phyloP scores from a whole-genome alignment of 2,888 invertebrate genomes.

The Amphiduros pacificus region DNA sequence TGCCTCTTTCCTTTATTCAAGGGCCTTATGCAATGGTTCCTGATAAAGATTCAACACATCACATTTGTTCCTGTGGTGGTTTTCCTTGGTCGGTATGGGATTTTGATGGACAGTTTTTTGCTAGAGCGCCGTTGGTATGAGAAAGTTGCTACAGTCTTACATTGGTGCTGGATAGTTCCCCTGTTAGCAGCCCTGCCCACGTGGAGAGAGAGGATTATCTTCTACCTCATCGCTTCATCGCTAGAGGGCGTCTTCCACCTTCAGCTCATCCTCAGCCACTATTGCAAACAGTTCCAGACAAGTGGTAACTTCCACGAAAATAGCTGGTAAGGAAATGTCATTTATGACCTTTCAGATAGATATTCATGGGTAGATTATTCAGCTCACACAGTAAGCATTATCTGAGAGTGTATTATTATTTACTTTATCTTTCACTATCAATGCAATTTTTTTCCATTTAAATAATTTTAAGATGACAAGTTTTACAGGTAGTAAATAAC shows the following conservation, averaged over 20 bases:
- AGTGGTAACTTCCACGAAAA: conserved; percentile 19
- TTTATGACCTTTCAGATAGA: no score
- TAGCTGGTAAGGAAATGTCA: conserved; percentile 22
- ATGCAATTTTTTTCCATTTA: no score
- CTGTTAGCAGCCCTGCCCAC: conserved; percentile 22
- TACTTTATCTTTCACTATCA: no score
- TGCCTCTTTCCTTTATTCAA: conserved; percentile 28
- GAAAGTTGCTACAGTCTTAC: conserved; percentile 17
- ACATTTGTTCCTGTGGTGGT: conserved; percentile 26
- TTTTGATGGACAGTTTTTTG: conserved; percentile 23
- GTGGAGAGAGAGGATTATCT: conserved; percentile 20
- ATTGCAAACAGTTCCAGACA: conserved; percentile 25
- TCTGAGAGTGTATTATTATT: no score
- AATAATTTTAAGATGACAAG: no score
- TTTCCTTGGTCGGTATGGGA: conserved; percentile 22
- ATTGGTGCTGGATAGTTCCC: conserved; percentile 25
- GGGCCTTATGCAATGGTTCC: conserved; percentile 12
- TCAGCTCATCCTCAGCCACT: conserved; percentile 29
- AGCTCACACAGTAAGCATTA: no score
- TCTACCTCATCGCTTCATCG: conserved; percentile 21
- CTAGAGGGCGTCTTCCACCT: conserved; percentile 29
- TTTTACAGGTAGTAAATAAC: no score
- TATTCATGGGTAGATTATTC: no score
- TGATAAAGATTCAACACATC: conserved; percentile 28
- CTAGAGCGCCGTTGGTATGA: conserved; percentile 27